Evolutionary conservation across 2,888 invertebrate genomes (phyloP), one percentile per base, ranked within the genome.

Genomic region (Nycteola revayana): DNA sequence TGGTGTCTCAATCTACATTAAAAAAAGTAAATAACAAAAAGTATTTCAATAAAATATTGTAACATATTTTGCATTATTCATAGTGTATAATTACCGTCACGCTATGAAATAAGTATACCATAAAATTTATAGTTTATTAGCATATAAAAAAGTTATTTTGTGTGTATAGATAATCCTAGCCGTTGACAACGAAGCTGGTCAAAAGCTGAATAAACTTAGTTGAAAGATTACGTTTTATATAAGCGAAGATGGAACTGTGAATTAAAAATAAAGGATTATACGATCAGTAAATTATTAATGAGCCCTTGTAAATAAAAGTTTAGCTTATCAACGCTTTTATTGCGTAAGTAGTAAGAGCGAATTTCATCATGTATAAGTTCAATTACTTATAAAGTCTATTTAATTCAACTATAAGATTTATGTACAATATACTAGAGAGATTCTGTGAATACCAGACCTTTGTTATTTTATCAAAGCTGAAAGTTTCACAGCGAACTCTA

Each of bases 211-310:
- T 42, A 54, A 38, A 38, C 23, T 25, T 14, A 14, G 39, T 40
- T 43, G 24, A 47, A 36, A 59, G 57, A 60, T 58, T 56, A 60
- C 39, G 30, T 43, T 58, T 44, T 42, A 52, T 40, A 27, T 36
- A 37, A 39, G 26, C 36, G 39, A 31, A 25, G 45, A 33, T 38
- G 39, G 10, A 26, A 39, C 32, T 36, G 48, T 45, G 41, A 56
- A 48, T 28, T 39, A 32, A n/a, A n/a, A n/a, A n/a, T n/a, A n/a
- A n/a, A n/a, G n/a, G n/a, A n/a, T n/a, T n/a, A n/a, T n/a, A n/a
- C n/a, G n/a, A n/a, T n/a, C n/a, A n/a, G n/a, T n/a, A n/a, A n/a
- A n/a, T n/a, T n/a, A n/a, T n/a, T n/a, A n/a, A n/a, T n/a, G n/a
- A n/a, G n/a, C n/a, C n/a, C n/a, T n/a, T n/a, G n/a, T n/a, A n/a